Evolutionary conservation across 1,140 invertebrate species (phyloP).

Genomic region (Caenorhabditis tropicalis): DNA sequence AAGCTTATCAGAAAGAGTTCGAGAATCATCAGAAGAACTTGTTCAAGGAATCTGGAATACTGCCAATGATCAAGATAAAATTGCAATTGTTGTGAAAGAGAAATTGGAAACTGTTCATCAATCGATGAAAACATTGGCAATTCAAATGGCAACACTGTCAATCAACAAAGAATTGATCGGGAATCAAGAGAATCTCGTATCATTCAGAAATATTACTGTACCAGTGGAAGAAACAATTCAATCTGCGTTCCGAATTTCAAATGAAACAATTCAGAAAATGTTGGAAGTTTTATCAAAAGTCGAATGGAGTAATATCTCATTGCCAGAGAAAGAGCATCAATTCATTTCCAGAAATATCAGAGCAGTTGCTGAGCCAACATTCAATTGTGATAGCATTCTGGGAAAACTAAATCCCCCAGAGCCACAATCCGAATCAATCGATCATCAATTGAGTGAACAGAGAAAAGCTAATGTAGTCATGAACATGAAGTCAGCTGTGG

Average conservation of each 20-base stretch:
- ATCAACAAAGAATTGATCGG: neutral
- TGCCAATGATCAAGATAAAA: neutral
- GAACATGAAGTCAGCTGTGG: neutral
- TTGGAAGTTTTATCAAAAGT: constrained; percentile 4
- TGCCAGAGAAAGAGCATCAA: neutral
- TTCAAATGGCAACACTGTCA: neutral
- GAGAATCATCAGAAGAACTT: constrained; percentile 24
- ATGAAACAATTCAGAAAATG: neutral
- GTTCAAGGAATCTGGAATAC: constrained; percentile 27
- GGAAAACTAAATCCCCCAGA: neutral
- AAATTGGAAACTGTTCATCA: constrained; percentile 19
- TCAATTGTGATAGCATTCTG: neutral
- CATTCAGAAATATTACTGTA: neutral
- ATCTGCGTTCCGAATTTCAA: neutral
- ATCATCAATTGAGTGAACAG: neutral
- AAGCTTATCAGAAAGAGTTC: neutral
- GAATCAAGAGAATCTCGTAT: neutral
- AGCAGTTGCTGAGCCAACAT: neutral
- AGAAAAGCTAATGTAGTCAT: neutral
- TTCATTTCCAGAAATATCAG: neutral
- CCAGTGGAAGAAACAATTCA: neutral
- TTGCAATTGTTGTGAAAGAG: constrained; percentile 13
- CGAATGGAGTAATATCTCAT: neutral
- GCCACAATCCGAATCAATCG: neutral
- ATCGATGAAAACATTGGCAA: neutral